phyloP scores from a whole-genome alignment of 1,140 invertebrate species.

The Pseudomyrmex flavicornis region DNA sequence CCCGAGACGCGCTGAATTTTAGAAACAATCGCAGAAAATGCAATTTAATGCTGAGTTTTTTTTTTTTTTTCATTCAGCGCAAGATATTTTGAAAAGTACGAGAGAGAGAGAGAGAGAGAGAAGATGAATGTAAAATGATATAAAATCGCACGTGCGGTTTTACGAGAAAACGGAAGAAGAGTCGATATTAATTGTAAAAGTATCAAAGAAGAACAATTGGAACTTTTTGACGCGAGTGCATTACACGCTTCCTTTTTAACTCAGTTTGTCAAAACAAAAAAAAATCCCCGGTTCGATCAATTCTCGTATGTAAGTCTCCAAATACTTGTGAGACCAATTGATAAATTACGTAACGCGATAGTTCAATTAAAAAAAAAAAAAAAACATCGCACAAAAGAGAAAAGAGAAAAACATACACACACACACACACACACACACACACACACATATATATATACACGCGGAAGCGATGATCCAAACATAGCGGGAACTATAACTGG shows the following conservation, averaged over 20 bases:
- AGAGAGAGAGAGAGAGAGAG: not conserved
- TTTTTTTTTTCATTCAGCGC: not conserved
- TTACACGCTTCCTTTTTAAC: too few species aligned
- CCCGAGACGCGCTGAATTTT: slow-evolving; percentile 43
- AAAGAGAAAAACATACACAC: not conserved
- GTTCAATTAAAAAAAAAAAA: slow-evolving; percentile 12
- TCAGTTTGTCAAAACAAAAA: too few species aligned
- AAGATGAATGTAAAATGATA: slow-evolving; percentile 1
- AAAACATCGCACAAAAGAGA: too few species aligned
- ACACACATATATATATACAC: not conserved
- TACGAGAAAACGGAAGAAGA: too few species aligned
- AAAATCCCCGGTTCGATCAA: too few species aligned
- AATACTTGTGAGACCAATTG: too few species aligned
- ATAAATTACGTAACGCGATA: not conserved
- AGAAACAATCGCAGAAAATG: slow-evolving; percentile 43
- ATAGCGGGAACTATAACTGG: not conserved
- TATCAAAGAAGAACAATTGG: too few species aligned
- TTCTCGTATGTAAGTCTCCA: too few species aligned
- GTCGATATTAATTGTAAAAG: too few species aligned
- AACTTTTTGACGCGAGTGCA: too few species aligned
- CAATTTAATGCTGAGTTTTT: not conserved
- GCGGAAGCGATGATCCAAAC: slow-evolving; percentile 5
- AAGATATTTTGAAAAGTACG: slow-evolving; percentile 7
- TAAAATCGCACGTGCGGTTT: slow-evolving; percentile 2
- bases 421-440: not conserved